These are phyloP conservation scores for Hipparchia sbordonii DNA, from an alignment of 2,888 invertebrate genomes.

Conservation along the genomic window DNA sequence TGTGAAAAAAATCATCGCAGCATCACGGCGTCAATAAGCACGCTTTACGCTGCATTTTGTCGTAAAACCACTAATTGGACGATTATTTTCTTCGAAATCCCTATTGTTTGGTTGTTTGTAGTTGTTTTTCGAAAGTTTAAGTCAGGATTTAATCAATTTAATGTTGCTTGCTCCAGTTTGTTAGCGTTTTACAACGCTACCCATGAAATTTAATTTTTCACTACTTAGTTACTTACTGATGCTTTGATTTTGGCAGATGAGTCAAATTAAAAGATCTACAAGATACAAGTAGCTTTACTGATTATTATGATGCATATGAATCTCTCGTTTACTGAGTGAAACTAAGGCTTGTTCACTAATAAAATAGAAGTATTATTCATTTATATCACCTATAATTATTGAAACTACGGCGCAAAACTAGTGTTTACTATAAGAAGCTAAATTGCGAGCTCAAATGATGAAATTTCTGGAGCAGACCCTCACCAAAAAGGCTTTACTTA, in stretches of 20 bases:
- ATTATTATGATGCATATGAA: no score
- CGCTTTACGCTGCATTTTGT: slow-evolving; percentile 41
- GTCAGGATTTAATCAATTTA: background rate
- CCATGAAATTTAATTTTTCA: background rate
- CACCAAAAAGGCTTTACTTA: no score
- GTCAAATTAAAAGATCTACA: background rate
- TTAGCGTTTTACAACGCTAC: background rate
- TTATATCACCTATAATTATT: no score
- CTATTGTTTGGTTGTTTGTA: background rate
- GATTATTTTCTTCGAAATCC: slow-evolving; percentile 22
- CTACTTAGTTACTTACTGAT: background rate
- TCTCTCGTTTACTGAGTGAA: no score
- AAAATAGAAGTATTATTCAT: no score
- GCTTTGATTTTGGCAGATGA: background rate
- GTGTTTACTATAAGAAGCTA: no score
- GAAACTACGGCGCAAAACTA: no score
- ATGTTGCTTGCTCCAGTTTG: background rate
- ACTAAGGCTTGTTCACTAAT: no score
- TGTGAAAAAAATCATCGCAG: slow-evolving; percentile 51
- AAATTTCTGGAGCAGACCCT: no score
- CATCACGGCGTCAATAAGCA: slow-evolving; percentile 44
- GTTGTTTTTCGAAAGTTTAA: background rate
- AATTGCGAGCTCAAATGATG: no score
- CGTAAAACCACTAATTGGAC: slow-evolving; percentile 45
- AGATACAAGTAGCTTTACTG: no score